Percentiles rank a stretch among this genome's conserved stretches.
Evolutionary conservation across 2,797 vertebrate species (phyloP).

Genomic region (Chromis chromis): DNA sequence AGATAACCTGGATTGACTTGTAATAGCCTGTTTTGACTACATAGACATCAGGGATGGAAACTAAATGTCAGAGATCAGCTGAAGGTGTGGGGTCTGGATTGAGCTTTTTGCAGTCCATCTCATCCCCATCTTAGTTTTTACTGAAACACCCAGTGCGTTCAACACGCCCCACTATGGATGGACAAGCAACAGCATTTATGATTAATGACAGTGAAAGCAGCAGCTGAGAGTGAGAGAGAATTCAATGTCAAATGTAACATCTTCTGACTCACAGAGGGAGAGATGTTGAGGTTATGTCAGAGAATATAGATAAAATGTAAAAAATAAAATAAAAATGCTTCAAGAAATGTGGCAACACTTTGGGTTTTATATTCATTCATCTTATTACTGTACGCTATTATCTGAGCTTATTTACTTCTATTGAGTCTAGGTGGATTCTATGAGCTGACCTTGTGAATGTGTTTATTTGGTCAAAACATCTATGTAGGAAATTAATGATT

Average conservation of each 20-base stretch:
- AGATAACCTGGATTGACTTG: slow-evolving; percentile 32
- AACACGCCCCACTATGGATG: not conserved
- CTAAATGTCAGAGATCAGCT: slow-evolving; percentile 19
- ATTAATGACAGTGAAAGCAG: slow-evolving; percentile 18
- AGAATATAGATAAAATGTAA: not conserved
- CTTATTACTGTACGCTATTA: not conserved
- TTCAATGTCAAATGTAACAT: not conserved
- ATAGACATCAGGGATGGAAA: slow-evolving; percentile 3
- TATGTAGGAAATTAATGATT: not conserved
- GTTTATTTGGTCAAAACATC: not conserved
- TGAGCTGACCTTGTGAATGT: not conserved
- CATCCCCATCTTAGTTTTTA: not conserved
- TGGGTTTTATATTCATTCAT: not conserved
- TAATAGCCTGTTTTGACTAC: slow-evolving; percentile 5
- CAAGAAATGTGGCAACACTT: not conserved
- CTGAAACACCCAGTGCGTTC: not conserved
- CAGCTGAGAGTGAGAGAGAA: slow-evolving; percentile 16
- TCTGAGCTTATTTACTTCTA: not conserved
- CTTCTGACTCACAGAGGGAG: not conserved
- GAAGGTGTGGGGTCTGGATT: not conserved
- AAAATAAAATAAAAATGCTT: not conserved
- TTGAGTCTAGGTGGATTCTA: not conserved
- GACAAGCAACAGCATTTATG: not conserved
- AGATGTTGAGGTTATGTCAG: not conserved
- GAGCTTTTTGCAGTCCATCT: not conserved